Evolutionary conservation across 64 coral and sea anemone genomes (phyloP), one percentile per base, ranked within the genome.

Genomic region (Dendronephthya gigantea): DNA sequence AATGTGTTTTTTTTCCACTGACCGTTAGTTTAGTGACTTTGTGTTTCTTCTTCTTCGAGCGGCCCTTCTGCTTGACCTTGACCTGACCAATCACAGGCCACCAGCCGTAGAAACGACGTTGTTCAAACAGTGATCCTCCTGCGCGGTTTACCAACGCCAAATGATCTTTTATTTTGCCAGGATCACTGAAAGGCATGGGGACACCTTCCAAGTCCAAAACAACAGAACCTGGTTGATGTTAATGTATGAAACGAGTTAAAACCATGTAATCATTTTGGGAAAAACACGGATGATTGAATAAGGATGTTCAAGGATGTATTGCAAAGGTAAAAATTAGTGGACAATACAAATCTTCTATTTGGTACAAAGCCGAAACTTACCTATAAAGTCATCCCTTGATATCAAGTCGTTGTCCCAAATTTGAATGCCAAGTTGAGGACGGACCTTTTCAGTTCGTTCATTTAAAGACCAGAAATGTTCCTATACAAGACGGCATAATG

Each of bases 381-480:
- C 95, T 39, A 98, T 84, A 84, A 98, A 98, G 52, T 98, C 95
- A 48, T 98, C 95, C 12, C 88, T 89, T 23, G 91, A 93, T 82
- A 98, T 93, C 10, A 98, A 39, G 45, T 98, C 95, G 30, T 98
- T 98, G 52, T 98, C 95, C 95, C 95, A 98, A 12, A 98, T 87
- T 34, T 98, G 95, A 23, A 93, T 37, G 39, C 88, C 89, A 12
- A 98, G 82, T 38, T 75, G 83, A 0, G 95, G 92, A 3, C 89
- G 91, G 35, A 98, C 40, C 22, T 91, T 84, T 39, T 92, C 89
- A 31, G 90, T 89, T 40, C 81, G 89, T 29, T 82, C 89, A 48
- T 91, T 92, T 39, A 91, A 85, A 66, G 92, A 93, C 95, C 95
- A 98, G 29, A 98, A 87, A 36, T 93, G 95, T 1, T 76, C 59